Evolutionary conservation across 23 tunicate species (phyloP), one percentile per base, ranked within the genome.

Genomic region (Pegea sp.): DNA sequence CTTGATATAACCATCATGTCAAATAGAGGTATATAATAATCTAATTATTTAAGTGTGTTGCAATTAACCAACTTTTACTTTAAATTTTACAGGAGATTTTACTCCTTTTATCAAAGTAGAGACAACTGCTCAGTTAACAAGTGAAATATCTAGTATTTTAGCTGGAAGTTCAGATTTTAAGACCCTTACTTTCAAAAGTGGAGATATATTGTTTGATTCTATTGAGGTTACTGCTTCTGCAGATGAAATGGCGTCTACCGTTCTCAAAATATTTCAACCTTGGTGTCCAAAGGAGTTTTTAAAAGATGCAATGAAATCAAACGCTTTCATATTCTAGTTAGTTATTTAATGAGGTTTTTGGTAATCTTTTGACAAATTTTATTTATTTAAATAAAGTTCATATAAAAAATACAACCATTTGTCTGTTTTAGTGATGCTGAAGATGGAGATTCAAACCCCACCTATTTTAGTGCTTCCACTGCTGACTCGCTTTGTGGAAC

Each of bases 401-500:
- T n/a, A n/a, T n/a, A n/a, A n/a, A n/a, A n/a, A n/a, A n/a, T n/a
- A n/a, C n/a, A n/a, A n/a, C n/a, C n/a, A n/a, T n/a, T 38, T 38
- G 46, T 16, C 11, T 38, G 46, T 11, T 38, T 38, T 8, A 38
- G 13, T 38, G 16, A 38, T 8, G 13, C 25, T 49, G 3, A 30
- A 63, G 70, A 11, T 65, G 34, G 84, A 74, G 42, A 22, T 44
- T 2, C 49, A 21, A 1, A 2, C 26, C n/a, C 16, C 24, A 18
- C 31, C 24, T 23, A 48, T 43, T 57, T 66, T 60, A 1, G 22
- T n/a, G 32, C 28, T 33, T 20, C 56, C 1, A 16, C 57, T 5
- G 84, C 65, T 21, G 53, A 59, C 1, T 59, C 72, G 5, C 65
- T 58, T 49, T 74, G 84, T 53, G 84, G 84, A 52, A 34, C 33